Evolutionary conservation across 2,888 invertebrate species (phyloP).

Genomic region (Orthonychiurus folsomi): DNA sequence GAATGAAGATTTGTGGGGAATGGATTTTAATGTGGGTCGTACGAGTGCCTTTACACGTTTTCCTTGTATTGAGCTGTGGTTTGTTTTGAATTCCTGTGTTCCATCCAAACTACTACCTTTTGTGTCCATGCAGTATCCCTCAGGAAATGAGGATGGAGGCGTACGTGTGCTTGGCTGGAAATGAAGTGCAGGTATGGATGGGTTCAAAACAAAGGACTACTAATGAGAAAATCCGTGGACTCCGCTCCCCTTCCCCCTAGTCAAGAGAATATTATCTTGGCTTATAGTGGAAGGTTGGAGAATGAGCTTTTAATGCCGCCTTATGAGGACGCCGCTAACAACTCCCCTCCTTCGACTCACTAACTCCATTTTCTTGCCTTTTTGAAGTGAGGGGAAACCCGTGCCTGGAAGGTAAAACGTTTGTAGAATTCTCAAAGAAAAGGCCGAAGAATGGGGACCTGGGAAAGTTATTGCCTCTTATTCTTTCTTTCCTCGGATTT

Average conservation of each 20-base stretch:
- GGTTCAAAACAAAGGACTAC: not conserved
- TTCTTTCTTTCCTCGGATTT: not conserved
- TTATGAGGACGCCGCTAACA: not conserved
- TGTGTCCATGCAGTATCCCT: too few relatives aligned
- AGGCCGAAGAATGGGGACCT: not conserved
- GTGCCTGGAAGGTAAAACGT: not conserved
- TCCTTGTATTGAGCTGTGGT: too few relatives aligned
- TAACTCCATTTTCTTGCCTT: not conserved
- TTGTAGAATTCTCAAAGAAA: not conserved
- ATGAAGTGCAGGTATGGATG: not conserved
- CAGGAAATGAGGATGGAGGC: too few relatives aligned
- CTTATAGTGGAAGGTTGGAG: not conserved
- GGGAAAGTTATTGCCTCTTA: constrained; percentile 1
- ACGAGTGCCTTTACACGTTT: too few relatives aligned
- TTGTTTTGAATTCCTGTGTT: too few relatives aligned
- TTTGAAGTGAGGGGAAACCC: not conserved
- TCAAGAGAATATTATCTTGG: not conserved
- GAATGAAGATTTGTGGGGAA: too few relatives aligned
- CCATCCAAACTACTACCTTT: too few relatives aligned
- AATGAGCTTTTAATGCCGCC: not conserved
- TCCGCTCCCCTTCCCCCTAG: not conserved
- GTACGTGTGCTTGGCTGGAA: too few relatives aligned
- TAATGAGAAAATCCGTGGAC: not conserved
- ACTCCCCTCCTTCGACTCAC: not conserved
- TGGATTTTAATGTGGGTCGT: too few relatives aligned